Evolutionary conservation across 2,888 invertebrate genomes (phyloP).

Genomic region (Rhorus exstirpatorius): DNA sequence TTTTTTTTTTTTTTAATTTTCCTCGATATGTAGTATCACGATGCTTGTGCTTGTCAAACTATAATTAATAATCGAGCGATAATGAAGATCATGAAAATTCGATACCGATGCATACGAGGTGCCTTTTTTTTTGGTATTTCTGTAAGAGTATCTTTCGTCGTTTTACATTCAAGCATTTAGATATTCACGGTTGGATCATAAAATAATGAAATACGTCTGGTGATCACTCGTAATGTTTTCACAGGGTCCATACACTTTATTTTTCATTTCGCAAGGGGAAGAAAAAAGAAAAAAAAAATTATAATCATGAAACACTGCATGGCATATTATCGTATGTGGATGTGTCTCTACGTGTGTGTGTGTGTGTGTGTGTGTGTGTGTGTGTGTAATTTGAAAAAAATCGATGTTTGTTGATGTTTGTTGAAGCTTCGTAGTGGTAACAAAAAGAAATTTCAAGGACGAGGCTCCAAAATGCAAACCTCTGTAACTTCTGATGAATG

Average conservation of each 20-base stretch:
- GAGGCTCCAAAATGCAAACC: too few relatives aligned
- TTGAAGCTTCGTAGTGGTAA: too few relatives aligned
- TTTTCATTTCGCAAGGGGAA: constrained; percentile 69
- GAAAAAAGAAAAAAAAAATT: constrained; percentile 14
- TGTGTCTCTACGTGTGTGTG: constrained; percentile 28
- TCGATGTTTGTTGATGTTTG: too few relatives aligned
- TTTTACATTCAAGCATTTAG: constrained; percentile 18
- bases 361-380: too few relatives aligned
- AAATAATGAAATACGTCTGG: constrained; percentile 79
- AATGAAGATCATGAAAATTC: constrained; percentile 32
- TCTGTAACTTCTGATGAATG: too few relatives aligned
- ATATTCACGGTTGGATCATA: constrained; percentile 73
- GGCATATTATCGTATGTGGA: constrained; percentile 25
- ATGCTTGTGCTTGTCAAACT: not conserved
- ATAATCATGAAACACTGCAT: constrained; percentile 15
- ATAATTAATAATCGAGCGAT: constrained; percentile 49
- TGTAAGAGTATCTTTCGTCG: constrained; percentile 12
- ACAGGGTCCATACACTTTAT: constrained; percentile 69
- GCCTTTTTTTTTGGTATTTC: constrained; percentile 25
- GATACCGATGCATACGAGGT: not conserved
- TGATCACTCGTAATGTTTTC: constrained; percentile 69
- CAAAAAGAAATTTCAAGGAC: too few relatives aligned
- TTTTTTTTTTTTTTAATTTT: too few relatives aligned
- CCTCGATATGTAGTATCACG: too few relatives aligned
- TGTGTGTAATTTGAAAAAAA: too few relatives aligned